phyloP scores from a whole-genome alignment of 1,140 invertebrate species.

The Meloidogyne floridensis region DNA sequence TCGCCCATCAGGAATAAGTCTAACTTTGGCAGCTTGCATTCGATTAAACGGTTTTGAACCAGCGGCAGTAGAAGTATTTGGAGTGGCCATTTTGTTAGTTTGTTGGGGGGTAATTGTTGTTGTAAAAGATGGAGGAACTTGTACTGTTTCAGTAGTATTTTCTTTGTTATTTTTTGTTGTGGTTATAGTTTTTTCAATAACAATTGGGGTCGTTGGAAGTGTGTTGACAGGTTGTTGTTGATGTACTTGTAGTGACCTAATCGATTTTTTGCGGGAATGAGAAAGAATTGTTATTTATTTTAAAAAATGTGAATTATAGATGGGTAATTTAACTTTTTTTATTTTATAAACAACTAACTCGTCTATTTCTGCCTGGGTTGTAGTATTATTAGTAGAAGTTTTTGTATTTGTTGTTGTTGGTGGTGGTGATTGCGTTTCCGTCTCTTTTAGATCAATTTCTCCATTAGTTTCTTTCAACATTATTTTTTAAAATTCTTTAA shows the following conservation, averaged over 20 bases:
- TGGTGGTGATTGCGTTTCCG: background rate
- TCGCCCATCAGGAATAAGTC: conserved; percentile 57
- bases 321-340: background rate
- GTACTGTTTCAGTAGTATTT: background rate
- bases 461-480: conserved; percentile 6
- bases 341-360: conserved; percentile 2
- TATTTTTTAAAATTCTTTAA: background rate
- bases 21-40: conserved; percentile 49
- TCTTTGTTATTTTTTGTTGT: background rate
- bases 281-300: background rate
- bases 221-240: background rate
- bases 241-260: background rate
- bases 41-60: conserved; percentile 37
- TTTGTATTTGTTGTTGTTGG: background rate
- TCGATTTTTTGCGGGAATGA: conserved; percentile 3
- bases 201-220: background rate
- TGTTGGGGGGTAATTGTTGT: background rate
- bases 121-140: background rate
- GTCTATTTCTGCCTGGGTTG: background rate
- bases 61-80: background rate
- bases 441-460: conserved; percentile 5
- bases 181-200: background rate
- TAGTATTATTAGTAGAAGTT: background rate
- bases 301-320: background rate
- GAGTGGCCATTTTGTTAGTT: conserved; percentile 1